Conservation (phyloP, 2,888 invertebrate species). For the Limenitis camilla region DNA sequence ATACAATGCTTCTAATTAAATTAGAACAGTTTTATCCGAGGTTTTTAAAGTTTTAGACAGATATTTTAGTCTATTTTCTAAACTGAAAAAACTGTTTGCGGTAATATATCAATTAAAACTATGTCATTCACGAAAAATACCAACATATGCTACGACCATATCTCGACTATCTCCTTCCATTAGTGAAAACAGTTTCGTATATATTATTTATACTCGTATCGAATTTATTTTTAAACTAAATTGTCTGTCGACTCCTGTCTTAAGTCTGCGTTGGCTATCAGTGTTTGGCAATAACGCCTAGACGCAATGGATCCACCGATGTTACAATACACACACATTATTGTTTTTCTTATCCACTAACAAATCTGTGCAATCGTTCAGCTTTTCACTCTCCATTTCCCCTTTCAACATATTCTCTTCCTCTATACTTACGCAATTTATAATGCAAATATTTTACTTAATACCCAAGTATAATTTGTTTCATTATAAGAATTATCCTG, state of each 20-base stretch:
- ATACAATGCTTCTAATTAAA: no score
- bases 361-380: constrained; percentile 48
- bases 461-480: no score
- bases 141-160: no score
- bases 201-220: not conserved
- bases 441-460: no score
- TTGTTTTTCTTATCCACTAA: constrained; percentile 53
- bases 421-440: not conserved
- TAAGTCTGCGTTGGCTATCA: constrained; percentile 51
- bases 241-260: constrained; percentile 12
- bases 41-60: no score
- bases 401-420: constrained; percentile 19
- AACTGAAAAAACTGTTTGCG: no score
- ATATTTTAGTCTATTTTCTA: no score
- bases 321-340: constrained; percentile 56
- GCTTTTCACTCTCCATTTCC: constrained; percentile 25
- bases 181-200: not conserved
- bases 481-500: no score
- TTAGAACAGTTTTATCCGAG: no score
- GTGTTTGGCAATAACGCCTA: constrained; percentile 42
- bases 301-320: constrained; percentile 44
- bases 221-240: not conserved
- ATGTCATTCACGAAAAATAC: no score
- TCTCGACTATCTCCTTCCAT: no score
- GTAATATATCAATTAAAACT: no score